A percentile compares a stretch with the other conserved stretches of the same genome.
Evolutionary conservation across 1,140 invertebrate genomes (phyloP).

Genomic region (Varroa destructor): DNA sequence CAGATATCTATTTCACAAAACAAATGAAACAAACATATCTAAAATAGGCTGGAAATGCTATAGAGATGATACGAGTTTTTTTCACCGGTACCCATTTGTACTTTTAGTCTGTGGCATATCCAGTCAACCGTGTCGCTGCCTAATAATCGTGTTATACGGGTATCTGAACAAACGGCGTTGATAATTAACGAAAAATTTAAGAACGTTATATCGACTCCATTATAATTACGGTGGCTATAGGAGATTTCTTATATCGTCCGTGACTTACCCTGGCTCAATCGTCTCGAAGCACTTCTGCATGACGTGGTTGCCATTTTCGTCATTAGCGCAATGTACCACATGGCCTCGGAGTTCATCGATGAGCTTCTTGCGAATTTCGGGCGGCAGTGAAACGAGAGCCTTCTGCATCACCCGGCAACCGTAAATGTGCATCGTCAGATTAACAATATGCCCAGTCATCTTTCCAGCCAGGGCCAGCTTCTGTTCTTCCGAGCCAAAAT

Average conservation of each 20-base stretch:
- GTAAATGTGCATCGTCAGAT: slow-evolving; percentile 27
- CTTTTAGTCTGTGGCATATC: too few relatives aligned
- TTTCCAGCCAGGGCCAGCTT: slow-evolving; percentile 21
- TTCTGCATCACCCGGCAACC: slow-evolving; percentile 27
- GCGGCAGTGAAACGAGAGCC: slow-evolving; percentile 25
- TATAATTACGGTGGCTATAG: too few relatives aligned
- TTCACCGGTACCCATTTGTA: too few relatives aligned
- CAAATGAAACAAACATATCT: too few relatives aligned
- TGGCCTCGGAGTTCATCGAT: slow-evolving; percentile 23
- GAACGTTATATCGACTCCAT: too few relatives aligned
- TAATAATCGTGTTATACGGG: too few relatives aligned
- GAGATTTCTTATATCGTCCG: too few relatives aligned
- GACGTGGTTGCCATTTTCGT: slow-evolving; percentile 26
- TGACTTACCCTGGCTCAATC: slow-evolving; percentile 23
- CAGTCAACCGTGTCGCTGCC: too few relatives aligned
- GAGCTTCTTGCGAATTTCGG: slow-evolving; percentile 26
- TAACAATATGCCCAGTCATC: slow-evolving; percentile 24
- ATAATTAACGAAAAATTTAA: too few relatives aligned
- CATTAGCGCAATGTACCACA: slow-evolving; percentile 22
- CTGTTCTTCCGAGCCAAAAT: slow-evolving; percentile 28
- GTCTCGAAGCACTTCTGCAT: slow-evolving; percentile 26
- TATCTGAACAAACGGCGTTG: too few relatives aligned
- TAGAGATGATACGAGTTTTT: too few relatives aligned
- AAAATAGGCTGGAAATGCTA: too few relatives aligned
- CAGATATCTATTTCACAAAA: slow-evolving; percentile 6